Percentiles rank a stretch among this genome's conserved stretches.
phyloP scores from a whole-genome alignment of 2,888 invertebrate genomes.

The Caenorhabditis panamensis region DNA sequence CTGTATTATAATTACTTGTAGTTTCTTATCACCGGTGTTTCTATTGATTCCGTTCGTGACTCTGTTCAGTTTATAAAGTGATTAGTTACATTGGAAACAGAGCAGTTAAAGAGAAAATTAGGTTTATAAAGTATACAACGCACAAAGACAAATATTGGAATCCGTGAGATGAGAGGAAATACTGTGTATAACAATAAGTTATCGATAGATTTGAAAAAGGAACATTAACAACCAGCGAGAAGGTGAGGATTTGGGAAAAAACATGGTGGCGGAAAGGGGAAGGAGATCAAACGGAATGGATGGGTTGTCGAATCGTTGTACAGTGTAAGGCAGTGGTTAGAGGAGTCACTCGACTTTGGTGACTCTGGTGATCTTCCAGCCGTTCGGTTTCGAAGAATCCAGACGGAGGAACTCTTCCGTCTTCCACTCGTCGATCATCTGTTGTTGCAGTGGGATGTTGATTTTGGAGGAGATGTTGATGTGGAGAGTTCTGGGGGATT shows the following conservation, averaged over 20 bases:
- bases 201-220: background rate
- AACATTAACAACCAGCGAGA: background rate
- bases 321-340: background rate
- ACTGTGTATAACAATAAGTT: background rate
- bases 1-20: conserved; percentile 20
- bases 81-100: no score
- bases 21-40: conserved; percentile 23
- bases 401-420: conserved; percentile 33
- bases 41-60: conserved; percentile 8
- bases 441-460: conserved; percentile 31
- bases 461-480: conserved; percentile 28
- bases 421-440: conserved; percentile 42
- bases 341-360: background rate
- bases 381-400: conserved; percentile 22
- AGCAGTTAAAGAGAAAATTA: no score
- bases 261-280: background rate
- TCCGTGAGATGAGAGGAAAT: background rate
- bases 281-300: background rate
- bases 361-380: conserved; percentile 16
- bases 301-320: background rate
- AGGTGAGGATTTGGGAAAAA: background rate
- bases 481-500: background rate
- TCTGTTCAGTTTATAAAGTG: background rate
- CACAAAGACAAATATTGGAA: no score
- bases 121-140: no score